Evolutionary conservation across 2,888 invertebrate genomes (phyloP).

Genomic region (Eremobia ochroleuca): DNA sequence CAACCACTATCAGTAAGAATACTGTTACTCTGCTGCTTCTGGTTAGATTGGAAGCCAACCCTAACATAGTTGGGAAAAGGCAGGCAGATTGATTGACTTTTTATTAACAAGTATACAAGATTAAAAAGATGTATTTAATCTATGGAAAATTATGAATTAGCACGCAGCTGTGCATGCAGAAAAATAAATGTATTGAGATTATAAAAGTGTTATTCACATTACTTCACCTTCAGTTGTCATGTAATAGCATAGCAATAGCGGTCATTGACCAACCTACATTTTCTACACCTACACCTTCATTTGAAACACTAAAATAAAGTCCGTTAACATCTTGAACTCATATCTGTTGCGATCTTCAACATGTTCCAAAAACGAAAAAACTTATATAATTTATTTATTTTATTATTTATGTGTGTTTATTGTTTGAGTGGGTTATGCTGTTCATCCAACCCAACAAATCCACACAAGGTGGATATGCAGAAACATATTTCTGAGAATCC

Average conservation of each 20-base stretch:
- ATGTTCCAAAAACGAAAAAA: not conserved
- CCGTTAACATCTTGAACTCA: not conserved
- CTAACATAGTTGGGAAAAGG: not conserved
- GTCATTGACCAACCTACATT: not conserved
- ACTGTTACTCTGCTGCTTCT: no score
- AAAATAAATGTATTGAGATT: not conserved
- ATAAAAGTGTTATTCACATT: slow-evolving; percentile 18
- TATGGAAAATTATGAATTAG: not conserved
- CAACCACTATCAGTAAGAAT: not conserved
- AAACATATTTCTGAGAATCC: no score
- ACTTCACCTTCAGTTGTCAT: not conserved
- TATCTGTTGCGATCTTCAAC: not conserved
- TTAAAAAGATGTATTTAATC: not conserved
- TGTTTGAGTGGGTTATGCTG: not conserved
- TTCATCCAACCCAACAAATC: no score
- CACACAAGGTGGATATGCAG: no score
- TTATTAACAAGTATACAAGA: not conserved
- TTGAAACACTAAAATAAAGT: not conserved
- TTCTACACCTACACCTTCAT: not conserved
- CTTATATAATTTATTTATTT: not conserved
- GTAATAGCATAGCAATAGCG: not conserved
- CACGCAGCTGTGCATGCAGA: not conserved
- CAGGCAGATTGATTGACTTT: not conserved
- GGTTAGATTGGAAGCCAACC: no score
- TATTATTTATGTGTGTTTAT: no score